phyloP scores from a whole-genome alignment of 1,140 invertebrate genomes.

The Monomorium pharaonis region DNA sequence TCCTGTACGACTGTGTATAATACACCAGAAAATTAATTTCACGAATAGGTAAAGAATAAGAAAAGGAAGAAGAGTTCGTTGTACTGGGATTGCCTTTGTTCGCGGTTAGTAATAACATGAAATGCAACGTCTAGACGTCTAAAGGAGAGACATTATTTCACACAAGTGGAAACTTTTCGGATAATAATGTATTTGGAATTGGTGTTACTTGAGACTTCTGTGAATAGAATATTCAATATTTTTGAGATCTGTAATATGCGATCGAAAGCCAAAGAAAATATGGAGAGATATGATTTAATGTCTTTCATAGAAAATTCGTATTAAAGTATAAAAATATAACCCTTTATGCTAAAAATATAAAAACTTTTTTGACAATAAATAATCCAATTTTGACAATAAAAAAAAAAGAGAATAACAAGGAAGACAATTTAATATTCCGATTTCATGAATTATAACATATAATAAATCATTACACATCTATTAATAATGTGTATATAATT shows the following conservation, averaged over 20 bases:
- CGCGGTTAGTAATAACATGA: neutral
- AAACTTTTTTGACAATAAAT: neutral
- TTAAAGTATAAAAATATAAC: neutral
- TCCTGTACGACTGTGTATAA: neutral
- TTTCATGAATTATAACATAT: neutral
- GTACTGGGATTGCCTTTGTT: neutral
- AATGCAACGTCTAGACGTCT: slow-evolving; percentile 21
- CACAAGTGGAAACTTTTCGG: neutral
- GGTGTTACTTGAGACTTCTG: neutral
- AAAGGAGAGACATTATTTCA: neutral
- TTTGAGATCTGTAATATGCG: neutral
- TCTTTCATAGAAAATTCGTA: neutral
- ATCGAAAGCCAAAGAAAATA: neutral
- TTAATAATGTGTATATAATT: neutral
- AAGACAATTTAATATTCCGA: neutral
- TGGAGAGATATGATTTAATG: neutral
- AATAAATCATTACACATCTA: no score
- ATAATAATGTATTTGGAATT: neutral
- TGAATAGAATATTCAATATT: neutral
- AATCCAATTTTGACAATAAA: no score
- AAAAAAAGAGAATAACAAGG: neutral
- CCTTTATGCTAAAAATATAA: neutral
- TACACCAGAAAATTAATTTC: neutral
- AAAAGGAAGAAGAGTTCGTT: neutral
- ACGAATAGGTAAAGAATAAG: neutral